Conservation (phyloP, 2,113 vertebrate genomes). For the Jacana jacana region DNA sequence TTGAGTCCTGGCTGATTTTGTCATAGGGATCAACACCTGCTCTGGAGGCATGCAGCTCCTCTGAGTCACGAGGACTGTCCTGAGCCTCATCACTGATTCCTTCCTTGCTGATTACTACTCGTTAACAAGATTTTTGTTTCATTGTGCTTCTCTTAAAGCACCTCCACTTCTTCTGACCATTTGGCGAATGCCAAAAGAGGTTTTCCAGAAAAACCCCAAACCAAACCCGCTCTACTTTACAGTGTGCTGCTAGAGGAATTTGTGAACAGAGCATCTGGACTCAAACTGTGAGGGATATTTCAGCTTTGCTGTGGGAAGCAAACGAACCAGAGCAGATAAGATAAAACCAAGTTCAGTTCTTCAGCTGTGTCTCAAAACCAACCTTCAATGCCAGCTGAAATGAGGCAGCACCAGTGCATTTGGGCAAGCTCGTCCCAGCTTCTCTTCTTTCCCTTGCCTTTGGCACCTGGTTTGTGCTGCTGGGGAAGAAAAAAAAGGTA, state of each 20-base stretch:
- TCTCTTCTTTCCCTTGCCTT: neutral
- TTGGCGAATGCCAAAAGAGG: neutral
- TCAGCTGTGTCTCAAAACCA: neutral
- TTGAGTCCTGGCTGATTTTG: neutral
- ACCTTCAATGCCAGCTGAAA: neutral
- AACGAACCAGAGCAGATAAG: neutral
- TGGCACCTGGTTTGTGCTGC: neutral
- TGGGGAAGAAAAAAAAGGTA: neutral
- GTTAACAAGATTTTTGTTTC: neutral
- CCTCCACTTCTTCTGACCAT: neutral
- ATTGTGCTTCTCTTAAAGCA: neutral
- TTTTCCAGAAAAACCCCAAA: neutral
- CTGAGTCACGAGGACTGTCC: neutral
- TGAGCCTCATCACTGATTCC: neutral
- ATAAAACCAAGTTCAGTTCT: neutral
- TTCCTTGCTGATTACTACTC: neutral
- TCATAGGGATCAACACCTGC: neutral
- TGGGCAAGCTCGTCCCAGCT: neutral
- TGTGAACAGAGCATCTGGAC: neutral
- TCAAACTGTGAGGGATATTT: neutral
- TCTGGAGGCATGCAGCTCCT: neutral
- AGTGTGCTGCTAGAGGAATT: neutral
- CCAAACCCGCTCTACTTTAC: neutral
- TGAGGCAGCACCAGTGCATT: neutral
- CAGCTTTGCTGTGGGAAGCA: neutral